Percentiles rank a stretch among this genome's conserved stretches.
Evolutionary conservation across 2,113 vertebrate species (phyloP).

Genomic region (Periophthalmus modestus): DNA sequence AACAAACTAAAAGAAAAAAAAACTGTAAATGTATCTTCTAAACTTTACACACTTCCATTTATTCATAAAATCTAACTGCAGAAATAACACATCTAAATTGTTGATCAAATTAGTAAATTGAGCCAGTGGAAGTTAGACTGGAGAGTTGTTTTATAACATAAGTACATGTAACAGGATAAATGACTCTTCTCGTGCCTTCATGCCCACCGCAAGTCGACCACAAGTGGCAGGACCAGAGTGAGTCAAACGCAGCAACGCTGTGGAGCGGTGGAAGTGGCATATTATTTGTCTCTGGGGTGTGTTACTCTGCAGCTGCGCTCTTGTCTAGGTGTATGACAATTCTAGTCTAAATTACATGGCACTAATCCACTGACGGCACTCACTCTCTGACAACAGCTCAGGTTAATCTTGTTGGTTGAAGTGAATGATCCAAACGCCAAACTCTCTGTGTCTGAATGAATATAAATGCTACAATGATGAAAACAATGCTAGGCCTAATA

Average conservation of each 20-base stretch:
- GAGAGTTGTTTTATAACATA: neutral
- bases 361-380: constrained; percentile 71
- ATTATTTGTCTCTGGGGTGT: constrained; percentile 52
- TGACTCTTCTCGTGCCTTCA: constrained; percentile 1
- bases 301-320: constrained; percentile 63
- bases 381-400: constrained; percentile 67
- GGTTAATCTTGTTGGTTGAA: constrained; percentile 66
- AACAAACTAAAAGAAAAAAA: no score
- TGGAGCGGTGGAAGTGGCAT: constrained; percentile 21
- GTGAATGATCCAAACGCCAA: constrained; percentile 59
- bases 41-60: no score
- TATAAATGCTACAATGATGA: constrained; percentile 35
- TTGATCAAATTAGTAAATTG: no score
- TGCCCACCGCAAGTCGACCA: constrained; percentile 14
- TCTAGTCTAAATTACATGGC: constrained; percentile 68
- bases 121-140: no score
- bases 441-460: constrained; percentile 14
- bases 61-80: no score
- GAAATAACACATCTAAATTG: no score
- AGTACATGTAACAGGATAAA: neutral
- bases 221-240: constrained; percentile 12
- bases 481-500: constrained; percentile 52
- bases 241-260: constrained; percentile 38
- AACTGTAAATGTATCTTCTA: no score
- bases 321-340: constrained; percentile 66